phyloP scores from a whole-genome alignment of 2,888 invertebrate species.

The Sphinx pinastri region DNA sequence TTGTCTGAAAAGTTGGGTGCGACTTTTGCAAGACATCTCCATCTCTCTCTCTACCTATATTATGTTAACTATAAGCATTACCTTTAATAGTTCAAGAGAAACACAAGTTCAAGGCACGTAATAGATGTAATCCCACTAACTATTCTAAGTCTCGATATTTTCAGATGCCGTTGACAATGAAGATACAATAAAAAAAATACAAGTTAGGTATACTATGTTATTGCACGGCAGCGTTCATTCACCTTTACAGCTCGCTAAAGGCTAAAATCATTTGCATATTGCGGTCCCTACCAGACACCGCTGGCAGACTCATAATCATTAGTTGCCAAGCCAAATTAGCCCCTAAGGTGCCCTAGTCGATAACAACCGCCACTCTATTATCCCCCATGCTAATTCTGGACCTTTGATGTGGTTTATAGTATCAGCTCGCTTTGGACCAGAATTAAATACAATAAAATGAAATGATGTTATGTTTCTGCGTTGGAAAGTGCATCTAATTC shows the following conservation, averaged over 20 bases:
- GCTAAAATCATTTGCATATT: slow-evolving; percentile 81
- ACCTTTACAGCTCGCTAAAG: slow-evolving; percentile 60
- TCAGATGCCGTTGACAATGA: no score
- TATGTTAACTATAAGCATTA: no score
- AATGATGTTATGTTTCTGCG: slow-evolving; percentile 3
- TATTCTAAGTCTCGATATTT: no score
- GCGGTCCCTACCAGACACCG: slow-evolving; percentile 62
- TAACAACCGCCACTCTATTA: slow-evolving; percentile 77
- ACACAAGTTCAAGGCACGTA: no score
- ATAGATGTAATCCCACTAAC: no score
- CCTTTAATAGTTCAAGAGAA: no score
- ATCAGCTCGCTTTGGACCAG: slow-evolving; percentile 45
- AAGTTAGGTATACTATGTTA: slow-evolving; percentile 34
- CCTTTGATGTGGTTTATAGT: slow-evolving; percentile 76
- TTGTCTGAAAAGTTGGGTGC: no score
- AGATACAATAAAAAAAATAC: slow-evolving; percentile 28
- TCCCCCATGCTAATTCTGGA: slow-evolving; percentile 77
- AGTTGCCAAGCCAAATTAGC: slow-evolving; percentile 77
- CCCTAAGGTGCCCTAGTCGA: slow-evolving; percentile 78
- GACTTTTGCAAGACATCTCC: no score
- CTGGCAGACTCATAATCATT: slow-evolving; percentile 75
- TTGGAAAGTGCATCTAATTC: background rate
- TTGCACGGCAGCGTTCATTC: slow-evolving; percentile 29
- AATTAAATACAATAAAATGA: slow-evolving; percentile 48
- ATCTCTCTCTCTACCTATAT: no score